A percentile compares a stretch with the other conserved stretches of the same genome.
These are phyloP conservation scores for Ladona fulva DNA, from an alignment of 1,140 invertebrate species.

Conservation along the genomic window DNA sequence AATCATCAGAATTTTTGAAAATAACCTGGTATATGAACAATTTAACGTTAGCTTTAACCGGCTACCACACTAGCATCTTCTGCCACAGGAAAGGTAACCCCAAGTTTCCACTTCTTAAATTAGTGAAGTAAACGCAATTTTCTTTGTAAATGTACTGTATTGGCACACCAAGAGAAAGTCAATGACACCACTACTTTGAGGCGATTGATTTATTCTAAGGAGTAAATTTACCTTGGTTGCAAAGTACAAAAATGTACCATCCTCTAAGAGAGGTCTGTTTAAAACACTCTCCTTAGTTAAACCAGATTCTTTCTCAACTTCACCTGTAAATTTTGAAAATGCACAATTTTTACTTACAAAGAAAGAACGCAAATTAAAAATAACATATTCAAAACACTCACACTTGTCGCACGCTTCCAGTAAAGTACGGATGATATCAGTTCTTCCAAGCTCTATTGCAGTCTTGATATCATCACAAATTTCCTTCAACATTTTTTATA, in stretches of 20 bases:
- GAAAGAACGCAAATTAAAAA: conserved; percentile 15
- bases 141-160: no score
- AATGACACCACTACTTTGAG: no score
- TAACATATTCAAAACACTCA: conserved; percentile 34
- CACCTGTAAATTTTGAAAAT: conserved; percentile 23
- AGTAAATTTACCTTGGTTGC: conserved; percentile 45
- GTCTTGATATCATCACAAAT: conserved; percentile 35
- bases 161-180: no score
- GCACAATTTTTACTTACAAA: no score
- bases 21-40: not conserved
- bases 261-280: conserved; percentile 40
- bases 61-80: no score
- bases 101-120: no score
- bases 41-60: no score
- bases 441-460: conserved; percentile 49
- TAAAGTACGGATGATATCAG: conserved; percentile 50
- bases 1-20: conserved; percentile 12
- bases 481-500: not conserved
- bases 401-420: conserved; percentile 43
- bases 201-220: no score
- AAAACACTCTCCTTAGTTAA: conserved; percentile 43
- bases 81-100: no score
- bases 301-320: conserved; percentile 31
- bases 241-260: conserved; percentile 52
- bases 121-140: no score